Percentiles rank a stretch among this genome's conserved stretches.
Conservation (phyloP, 2,888 invertebrate genomes). For the Cosmia pyralina region DNA sequence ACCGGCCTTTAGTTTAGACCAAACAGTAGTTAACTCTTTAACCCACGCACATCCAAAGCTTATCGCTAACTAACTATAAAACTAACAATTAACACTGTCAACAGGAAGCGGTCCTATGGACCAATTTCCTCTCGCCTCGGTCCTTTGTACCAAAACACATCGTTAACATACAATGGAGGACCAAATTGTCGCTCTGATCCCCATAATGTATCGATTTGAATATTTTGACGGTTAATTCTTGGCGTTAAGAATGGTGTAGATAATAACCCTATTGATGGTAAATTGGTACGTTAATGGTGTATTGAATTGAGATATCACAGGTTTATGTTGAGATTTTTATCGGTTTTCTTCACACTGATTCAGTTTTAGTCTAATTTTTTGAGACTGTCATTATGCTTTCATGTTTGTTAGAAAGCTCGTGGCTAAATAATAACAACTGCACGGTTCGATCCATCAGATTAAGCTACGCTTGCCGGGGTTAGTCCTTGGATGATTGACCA, state of each 20-base stretch:
- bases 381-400: background rate
- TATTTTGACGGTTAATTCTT: constrained; percentile 67
- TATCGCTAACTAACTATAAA: constrained; percentile 56
- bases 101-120: constrained; percentile 67
- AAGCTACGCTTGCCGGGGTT: too few relatives aligned
- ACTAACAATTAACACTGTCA: constrained; percentile 65
- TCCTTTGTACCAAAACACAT: constrained; percentile 73
- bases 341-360: background rate
- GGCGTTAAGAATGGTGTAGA: constrained; percentile 44
- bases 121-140: constrained; percentile 74
- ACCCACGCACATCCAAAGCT: constrained; percentile 18
- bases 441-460: too few relatives aligned
- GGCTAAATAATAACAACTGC: too few relatives aligned
- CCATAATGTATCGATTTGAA: constrained; percentile 71
- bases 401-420: too few relatives aligned
- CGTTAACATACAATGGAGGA: constrained; percentile 76
- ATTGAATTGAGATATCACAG: constrained; percentile 36
- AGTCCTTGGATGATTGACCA: too few relatives aligned
- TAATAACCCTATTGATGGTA: constrained; percentile 51
- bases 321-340: background rate
- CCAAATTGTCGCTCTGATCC: constrained; percentile 72
- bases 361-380: too few relatives aligned
- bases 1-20: background rate
- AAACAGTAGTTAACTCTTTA: constrained; percentile 12
- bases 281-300: constrained; percentile 52